Evolutionary conservation across 2,888 invertebrate genomes (phyloP).

Genomic region (Ormyrus thymus): DNA sequence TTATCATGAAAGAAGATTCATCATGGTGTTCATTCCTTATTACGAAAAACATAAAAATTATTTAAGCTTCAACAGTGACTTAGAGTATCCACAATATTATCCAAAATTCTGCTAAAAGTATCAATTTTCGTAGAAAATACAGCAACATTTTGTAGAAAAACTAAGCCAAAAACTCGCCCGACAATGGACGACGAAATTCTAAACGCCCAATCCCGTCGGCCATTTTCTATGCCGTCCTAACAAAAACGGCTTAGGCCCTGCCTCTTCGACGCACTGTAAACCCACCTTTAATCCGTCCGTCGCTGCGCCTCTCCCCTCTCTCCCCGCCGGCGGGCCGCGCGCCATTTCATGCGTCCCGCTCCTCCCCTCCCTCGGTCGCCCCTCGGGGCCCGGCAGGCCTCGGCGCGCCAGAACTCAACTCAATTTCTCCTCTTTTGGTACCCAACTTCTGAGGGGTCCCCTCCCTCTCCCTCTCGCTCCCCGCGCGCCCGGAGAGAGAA

Average conservation of each 20-base stretch:
- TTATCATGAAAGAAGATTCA: too few species aligned
- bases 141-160: too few species aligned
- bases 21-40: too few species aligned
- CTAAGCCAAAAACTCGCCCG: too few species aligned
- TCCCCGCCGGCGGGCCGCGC: background rate
- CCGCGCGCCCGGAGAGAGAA: constrained; percentile 22
- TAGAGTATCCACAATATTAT: too few species aligned
- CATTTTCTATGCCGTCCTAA: constrained; percentile 42
- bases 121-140: too few species aligned
- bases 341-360: constrained; percentile 39
- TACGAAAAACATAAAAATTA: too few species aligned
- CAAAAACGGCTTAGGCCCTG: constrained; percentile 3
- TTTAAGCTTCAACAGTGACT: too few species aligned
- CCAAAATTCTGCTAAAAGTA: too few species aligned
- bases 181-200: too few species aligned
- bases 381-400: constrained; percentile 50
- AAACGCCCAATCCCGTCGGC: background rate
- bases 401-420: constrained; percentile 63
- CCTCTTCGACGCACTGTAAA: constrained; percentile 40
- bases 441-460: constrained; percentile 63
- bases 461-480: constrained; percentile 26
- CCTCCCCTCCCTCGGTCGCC: constrained; percentile 10
- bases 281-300: constrained; percentile 50
- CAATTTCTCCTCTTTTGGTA: constrained; percentile 72
- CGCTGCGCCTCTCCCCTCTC: background rate